Evolutionary conservation across 1,140 invertebrate species (phyloP).

Genomic region (Euglossa dilemma): DNA sequence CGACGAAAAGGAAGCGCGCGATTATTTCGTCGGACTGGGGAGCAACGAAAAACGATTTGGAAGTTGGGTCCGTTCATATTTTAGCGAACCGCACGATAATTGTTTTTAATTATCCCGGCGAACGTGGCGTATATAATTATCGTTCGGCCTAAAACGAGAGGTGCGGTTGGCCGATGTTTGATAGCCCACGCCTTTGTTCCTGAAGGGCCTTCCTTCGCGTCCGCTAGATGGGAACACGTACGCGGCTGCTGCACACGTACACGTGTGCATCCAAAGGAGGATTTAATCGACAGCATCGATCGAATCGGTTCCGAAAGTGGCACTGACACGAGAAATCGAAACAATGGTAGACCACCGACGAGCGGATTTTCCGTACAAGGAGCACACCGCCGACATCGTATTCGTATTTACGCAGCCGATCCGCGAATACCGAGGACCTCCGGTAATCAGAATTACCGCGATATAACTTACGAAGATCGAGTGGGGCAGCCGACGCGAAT

Average conservation of each 20-base stretch:
- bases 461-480: constrained; percentile 13
- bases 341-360: constrained; percentile 69
- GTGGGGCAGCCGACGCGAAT: background rate
- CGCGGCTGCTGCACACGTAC: background rate
- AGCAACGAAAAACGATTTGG: constrained; percentile 4
- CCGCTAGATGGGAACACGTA: background rate
- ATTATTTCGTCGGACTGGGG: background rate
- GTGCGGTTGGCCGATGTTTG: constrained; percentile 54
- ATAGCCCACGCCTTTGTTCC: constrained; percentile 52
- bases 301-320: constrained; percentile 57
- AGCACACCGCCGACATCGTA: constrained; percentile 17
- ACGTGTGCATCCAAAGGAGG: constrained; percentile 39
- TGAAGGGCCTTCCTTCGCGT: constrained; percentile 30
- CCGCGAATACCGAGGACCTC: constrained; percentile 33
- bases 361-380: constrained; percentile 61
- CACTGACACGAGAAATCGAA: constrained; percentile 62
- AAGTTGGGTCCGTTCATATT: constrained; percentile 28
- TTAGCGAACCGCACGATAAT: constrained; percentile 67
- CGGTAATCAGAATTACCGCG: constrained; percentile 48
- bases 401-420: background rate
- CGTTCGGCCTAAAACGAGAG: constrained; percentile 48
- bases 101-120: constrained; percentile 73
- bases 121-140: constrained; percentile 70
- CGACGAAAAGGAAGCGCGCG: background rate
- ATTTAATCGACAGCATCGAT: constrained; percentile 68